Percentiles rank a stretch among this genome's conserved stretches.
Conservation (phyloP, 1,140 invertebrate genomes). For the Drosophila varians region DNA sequence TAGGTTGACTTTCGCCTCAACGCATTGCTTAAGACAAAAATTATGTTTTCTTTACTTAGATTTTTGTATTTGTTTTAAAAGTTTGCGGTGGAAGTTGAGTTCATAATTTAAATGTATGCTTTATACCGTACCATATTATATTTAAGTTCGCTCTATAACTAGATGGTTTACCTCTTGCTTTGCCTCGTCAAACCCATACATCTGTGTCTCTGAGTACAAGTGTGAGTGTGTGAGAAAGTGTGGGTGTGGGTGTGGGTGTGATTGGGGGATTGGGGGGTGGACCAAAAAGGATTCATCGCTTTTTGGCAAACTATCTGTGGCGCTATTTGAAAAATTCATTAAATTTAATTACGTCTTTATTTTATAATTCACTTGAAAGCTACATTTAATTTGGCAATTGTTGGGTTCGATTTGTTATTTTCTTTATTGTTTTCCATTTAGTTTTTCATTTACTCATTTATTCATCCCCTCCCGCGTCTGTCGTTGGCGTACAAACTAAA, state of each 20-base stretch:
- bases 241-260: conserved; percentile 6
- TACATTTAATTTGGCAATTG: conserved; percentile 83
- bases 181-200: conserved; percentile 70
- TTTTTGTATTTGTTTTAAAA: conserved; percentile 57
- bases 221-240: conserved; percentile 6
- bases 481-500: conserved; percentile 65
- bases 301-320: conserved; percentile 52
- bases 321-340: conserved; percentile 53
- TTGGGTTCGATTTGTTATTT: conserved; percentile 80
- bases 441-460: conserved; percentile 20
- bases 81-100: conserved; percentile 79
- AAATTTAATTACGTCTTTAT: conserved; percentile 79
- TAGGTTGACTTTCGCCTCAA: conserved; percentile 33
- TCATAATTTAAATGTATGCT: conserved; percentile 72
- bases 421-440: conserved; percentile 34
- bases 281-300: conserved; percentile 55
- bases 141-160: conserved; percentile 69
- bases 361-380: conserved; percentile 79
- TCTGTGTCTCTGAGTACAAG: conserved; percentile 21
- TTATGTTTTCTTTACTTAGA: conserved; percentile 57
- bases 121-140: conserved; percentile 61
- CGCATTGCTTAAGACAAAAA: conserved; percentile 75
- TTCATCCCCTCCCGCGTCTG: conserved; percentile 34
- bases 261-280: conserved; percentile 34
- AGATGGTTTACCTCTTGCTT: conserved; percentile 56